A percentile compares a stretch with the other conserved stretches of the same genome.
These are phyloP conservation scores for Zonitis immaculata DNA, from an alignment of 2,888 invertebrate species.

Conservation along the genomic window DNA sequence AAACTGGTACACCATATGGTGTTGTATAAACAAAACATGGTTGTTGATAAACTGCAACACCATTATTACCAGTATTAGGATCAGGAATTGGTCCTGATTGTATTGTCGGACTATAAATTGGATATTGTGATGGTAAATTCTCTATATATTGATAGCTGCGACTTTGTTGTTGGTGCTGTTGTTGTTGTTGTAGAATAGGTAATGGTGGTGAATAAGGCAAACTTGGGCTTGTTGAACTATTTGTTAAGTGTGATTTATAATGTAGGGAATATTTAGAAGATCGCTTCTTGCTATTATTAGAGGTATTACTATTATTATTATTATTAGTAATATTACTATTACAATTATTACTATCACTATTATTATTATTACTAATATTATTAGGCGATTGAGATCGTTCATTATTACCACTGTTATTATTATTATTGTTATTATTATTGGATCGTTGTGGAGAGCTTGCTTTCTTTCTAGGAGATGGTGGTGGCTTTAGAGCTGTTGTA, in stretches of 20 bases:
- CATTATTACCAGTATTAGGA: background rate
- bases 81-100: slow-evolving; percentile 6
- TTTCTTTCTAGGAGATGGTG: slow-evolving; percentile 27
- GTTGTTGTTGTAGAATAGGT: slow-evolving; percentile 18
- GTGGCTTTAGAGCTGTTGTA: slow-evolving; percentile 23
- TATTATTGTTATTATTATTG: slow-evolving; percentile 14
- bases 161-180: background rate
- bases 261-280: slow-evolving; percentile 30
- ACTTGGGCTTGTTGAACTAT: slow-evolving; percentile 46
- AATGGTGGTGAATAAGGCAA: slow-evolving; percentile 43
- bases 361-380: background rate
- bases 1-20: slow-evolving; percentile 40
- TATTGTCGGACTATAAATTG: slow-evolving; percentile 24
- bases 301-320: too few species aligned
- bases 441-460: slow-evolving; percentile 10
- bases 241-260: slow-evolving; percentile 35
- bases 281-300: slow-evolving; percentile 8
- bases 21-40: slow-evolving; percentile 42
- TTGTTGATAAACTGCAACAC: slow-evolving; percentile 35
- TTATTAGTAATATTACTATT: too few species aligned
- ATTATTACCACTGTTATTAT: background rate
- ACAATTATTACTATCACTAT: too few species aligned
- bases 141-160: slow-evolving; percentile 23
- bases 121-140: slow-evolving; percentile 23
- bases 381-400: slow-evolving; percentile 11